These are phyloP conservation scores for Pyrocephalus nanus DNA, from an alignment of 2,797 vertebrate genomes.

Conservation along the genomic window DNA sequence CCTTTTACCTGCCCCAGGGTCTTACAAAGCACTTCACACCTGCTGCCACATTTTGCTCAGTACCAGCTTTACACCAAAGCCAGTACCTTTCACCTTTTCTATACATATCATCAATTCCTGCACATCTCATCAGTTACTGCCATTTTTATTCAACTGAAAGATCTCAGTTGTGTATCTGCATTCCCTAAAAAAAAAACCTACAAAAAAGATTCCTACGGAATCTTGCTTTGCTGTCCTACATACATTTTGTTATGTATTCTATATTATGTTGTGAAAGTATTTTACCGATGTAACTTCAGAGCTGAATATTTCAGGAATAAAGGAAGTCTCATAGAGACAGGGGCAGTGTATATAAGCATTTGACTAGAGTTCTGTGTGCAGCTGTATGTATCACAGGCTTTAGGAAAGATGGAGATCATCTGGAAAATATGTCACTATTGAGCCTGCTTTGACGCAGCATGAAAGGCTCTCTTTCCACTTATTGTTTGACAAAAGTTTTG, in stretches of 20 bases:
- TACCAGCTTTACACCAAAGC: not conserved
- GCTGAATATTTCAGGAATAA: not conserved
- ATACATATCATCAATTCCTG: not conserved
- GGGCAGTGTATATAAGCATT: not conserved
- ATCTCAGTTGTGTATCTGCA: not conserved
- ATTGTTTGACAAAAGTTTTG: not conserved
- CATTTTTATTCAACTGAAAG: not conserved
- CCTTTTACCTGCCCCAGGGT: not conserved
- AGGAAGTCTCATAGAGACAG: not conserved
- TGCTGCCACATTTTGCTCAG: not conserved
- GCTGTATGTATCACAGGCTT: not conserved
- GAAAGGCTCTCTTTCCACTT: not conserved
- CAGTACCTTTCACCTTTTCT: not conserved
- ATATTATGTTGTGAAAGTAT: not conserved
- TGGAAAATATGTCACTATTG: not conserved
- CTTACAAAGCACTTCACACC: not conserved
- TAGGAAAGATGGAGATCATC: not conserved
- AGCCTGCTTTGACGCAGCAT: not conserved
- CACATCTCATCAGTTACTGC: not conserved
- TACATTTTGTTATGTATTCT: not conserved
- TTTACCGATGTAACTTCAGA: not conserved
- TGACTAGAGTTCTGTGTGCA: not conserved
- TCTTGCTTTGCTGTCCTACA: not conserved
- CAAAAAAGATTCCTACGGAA: not conserved
- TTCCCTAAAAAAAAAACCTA: not conserved